Evolutionary conservation across 1,140 invertebrate species (phyloP).

Genomic region (Vanessa tameamea): DNA sequence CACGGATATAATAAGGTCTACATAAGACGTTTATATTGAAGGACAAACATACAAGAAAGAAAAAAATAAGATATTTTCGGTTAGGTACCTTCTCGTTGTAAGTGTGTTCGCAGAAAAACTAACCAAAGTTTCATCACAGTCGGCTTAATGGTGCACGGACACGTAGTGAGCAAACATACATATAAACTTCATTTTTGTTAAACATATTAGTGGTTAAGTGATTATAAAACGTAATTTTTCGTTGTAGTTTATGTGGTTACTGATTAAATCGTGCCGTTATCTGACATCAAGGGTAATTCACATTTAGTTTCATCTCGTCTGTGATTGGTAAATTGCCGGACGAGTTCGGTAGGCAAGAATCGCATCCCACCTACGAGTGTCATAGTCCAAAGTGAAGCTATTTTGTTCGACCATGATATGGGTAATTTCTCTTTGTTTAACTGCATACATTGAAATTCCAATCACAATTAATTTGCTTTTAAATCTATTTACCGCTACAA

Average conservation of each 20-base stretch:
- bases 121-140: too few relatives aligned
- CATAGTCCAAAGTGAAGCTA: constrained; percentile 31
- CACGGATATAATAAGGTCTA: too few relatives aligned
- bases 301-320: constrained; percentile 36
- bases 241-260: constrained; percentile 1
- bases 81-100: too few relatives aligned
- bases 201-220: too few relatives aligned
- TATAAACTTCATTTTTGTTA: too few relatives aligned
- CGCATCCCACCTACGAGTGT: constrained; percentile 40
- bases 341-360: constrained; percentile 30
- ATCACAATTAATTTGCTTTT: neutral
- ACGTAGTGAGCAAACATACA: too few relatives aligned
- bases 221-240: neutral
- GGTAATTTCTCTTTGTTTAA: constrained; percentile 16
- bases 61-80: too few relatives aligned
- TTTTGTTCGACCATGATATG: constrained; percentile 35
- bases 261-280: constrained; percentile 19
- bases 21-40: too few relatives aligned
- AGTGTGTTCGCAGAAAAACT: too few relatives aligned
- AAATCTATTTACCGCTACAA: neutral
- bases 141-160: too few relatives aligned
- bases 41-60: too few relatives aligned
- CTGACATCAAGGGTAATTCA: constrained; percentile 37
- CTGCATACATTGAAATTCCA: constrained; percentile 2
- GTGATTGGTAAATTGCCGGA: constrained; percentile 45